Evolutionary conservation across 2,797 vertebrate species (phyloP), one percentile per base, ranked within the genome.

Genomic region (Trachops cirrhosus): DNA sequence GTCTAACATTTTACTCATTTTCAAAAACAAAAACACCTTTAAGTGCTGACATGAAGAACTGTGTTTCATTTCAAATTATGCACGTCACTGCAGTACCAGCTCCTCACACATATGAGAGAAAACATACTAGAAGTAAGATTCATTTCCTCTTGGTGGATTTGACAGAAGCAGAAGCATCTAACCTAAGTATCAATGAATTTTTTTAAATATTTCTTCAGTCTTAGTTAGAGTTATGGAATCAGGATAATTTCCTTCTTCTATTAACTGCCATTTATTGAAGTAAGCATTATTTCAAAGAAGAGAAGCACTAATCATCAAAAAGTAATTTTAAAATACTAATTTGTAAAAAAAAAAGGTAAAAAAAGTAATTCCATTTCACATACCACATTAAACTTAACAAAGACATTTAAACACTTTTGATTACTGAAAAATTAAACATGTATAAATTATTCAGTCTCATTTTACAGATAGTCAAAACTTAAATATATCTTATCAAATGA

Each of bases 21-120:
- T 94, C 24, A 67, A 78, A 89, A 96, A 89, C 59, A 59, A 80
- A 94, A 94, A 94, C 94, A 82, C 29, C 85, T 95, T 92, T 78
- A 79, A 96, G 91, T 96, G 96, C 88, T 96, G 95, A 97, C 94
- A 92, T 46, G 44, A 97, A 95, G 86, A 62, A 85, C 71, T 95
- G 88, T 96, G 85, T 89, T 96, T 96, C 68, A 97, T 93, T 96
- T 95, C 91, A 89, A 75, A 96, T 50, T 73, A 75, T 96, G 86
- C 96, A 88, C 67, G 89, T 94, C 94, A 96, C 62, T 91, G 70
- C 70, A 59, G 87, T n/a, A 54, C 79, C 77, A 89, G 71, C 88
- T 93, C 77, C n/a, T 78, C 64, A 84, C 59, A 91, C 48, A 52
- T 62, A 68, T 8, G 77, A 95, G 82, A 89, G 85, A 73, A 90